phyloP scores from a whole-genome alignment of 2,797 vertebrate species.

The Rhinoraja longicauda region DNA sequence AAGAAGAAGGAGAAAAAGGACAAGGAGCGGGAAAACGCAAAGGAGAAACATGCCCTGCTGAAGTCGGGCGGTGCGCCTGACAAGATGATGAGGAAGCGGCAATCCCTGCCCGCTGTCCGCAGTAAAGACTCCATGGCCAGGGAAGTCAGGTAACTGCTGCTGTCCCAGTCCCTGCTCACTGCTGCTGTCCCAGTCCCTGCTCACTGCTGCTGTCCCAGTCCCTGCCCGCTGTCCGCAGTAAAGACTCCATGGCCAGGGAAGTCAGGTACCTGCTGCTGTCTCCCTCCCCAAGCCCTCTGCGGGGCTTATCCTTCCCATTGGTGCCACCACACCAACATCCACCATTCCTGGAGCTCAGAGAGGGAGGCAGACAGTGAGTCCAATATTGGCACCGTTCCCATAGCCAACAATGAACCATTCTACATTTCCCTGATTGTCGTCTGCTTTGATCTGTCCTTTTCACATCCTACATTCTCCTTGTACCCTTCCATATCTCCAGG shows the following conservation, averaged over 20 bases:
- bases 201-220: too few species aligned
- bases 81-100: slow-evolving; percentile 80
- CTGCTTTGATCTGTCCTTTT: too few species aligned
- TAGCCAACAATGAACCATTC: too few species aligned
- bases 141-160: slow-evolving; percentile 62
- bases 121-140: slow-evolving; percentile 46
- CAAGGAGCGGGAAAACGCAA: slow-evolving; percentile 90
- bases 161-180: too few species aligned
- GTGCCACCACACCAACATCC: not conserved
- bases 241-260: slow-evolving; percentile 50
- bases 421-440: too few species aligned
- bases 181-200: too few species aligned
- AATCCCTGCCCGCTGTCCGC: slow-evolving; percentile 66
- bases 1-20: slow-evolving; percentile 93
- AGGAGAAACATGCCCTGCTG: slow-evolving; percentile 78
- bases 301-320: not conserved
- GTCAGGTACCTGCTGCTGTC: not conserved
- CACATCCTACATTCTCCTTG: too few species aligned
- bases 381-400: too few species aligned
- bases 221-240: slow-evolving; percentile 60
- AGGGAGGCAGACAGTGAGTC: not conserved
- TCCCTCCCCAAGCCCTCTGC: too few species aligned
- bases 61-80: slow-evolving; percentile 57
- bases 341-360: not conserved
- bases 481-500: too few species aligned